Conservation (phyloP, 1,140 invertebrate species). For the Chionoecetes opilio region DNA sequence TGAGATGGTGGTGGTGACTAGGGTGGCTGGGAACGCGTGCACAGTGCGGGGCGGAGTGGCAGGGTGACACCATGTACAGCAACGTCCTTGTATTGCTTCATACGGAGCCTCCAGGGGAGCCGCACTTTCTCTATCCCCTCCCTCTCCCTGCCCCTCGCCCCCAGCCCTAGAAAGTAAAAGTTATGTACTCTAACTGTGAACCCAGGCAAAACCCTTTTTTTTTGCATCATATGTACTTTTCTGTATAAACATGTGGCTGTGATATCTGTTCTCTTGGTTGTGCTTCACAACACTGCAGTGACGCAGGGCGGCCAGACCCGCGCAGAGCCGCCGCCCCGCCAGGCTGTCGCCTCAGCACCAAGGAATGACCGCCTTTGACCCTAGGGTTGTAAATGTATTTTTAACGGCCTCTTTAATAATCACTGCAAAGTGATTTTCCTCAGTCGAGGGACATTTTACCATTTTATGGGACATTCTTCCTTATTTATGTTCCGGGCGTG, state of each 20-base stretch:
- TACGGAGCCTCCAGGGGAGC: slow-evolving; percentile 3
- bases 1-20: background rate
- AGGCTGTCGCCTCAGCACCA: background rate
- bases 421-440: slow-evolving; percentile 29
- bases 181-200: background rate
- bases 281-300: background rate
- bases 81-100: slow-evolving; percentile 17
- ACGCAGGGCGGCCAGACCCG: background rate
- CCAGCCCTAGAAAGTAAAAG: background rate
- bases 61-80: background rate
- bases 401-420: background rate
- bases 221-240: background rate
- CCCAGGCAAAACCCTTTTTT: background rate
- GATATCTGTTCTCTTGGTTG: background rate
- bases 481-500: slow-evolving; percentile 1
- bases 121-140: background rate
- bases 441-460: background rate
- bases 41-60: background rate
- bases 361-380: background rate
- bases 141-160: background rate
- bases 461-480: slow-evolving; percentile 28
- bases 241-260: background rate
- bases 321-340: background rate
- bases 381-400: background rate
- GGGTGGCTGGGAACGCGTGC: background rate